phyloP scores from a whole-genome alignment of 2,113 vertebrate species.

The Sprattus sprattus region DNA sequence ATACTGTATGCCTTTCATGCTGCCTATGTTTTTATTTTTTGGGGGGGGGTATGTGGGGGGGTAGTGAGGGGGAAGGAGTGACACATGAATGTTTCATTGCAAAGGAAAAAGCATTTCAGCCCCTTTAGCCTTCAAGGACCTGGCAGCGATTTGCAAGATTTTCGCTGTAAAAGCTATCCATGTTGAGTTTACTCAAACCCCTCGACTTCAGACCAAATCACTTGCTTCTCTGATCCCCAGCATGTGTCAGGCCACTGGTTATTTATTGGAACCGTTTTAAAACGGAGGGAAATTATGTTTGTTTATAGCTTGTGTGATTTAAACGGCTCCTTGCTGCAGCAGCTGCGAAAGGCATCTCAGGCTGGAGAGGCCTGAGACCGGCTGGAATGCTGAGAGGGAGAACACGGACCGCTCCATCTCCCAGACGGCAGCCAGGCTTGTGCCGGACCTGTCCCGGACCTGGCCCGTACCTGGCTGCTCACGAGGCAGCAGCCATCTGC shows the following conservation, averaged over 20 bases:
- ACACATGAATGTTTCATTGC: conserved; percentile 9
- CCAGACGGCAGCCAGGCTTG: no score
- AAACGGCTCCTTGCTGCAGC: not conserved
- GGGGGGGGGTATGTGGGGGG: not conserved
- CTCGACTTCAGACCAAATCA: not conserved
- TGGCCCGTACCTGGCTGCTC: not conserved
- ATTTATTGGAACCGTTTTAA: not conserved
- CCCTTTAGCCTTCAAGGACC: not conserved
- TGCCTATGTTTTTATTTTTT: not conserved
- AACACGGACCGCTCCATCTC: not conserved
- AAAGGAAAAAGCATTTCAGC: not conserved
- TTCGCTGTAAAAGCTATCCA: not conserved
- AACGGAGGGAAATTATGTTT: not conserved
- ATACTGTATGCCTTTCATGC: conserved; percentile 12
- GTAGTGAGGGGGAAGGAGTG: not conserved
- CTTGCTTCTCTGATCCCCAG: not conserved
- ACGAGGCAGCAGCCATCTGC: not conserved
- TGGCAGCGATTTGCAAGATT: not conserved
- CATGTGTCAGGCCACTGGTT: not conserved
- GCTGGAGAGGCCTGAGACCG: not conserved
- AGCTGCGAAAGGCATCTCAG: not conserved
- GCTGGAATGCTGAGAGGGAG: not conserved
- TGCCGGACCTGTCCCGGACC: not conserved
- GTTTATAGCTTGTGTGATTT: not conserved
- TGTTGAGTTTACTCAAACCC: not conserved